Base-by-base conservation (phyloP, 2,797 vertebrate species). In the Myoxocephalus aenaeus region DNA sequence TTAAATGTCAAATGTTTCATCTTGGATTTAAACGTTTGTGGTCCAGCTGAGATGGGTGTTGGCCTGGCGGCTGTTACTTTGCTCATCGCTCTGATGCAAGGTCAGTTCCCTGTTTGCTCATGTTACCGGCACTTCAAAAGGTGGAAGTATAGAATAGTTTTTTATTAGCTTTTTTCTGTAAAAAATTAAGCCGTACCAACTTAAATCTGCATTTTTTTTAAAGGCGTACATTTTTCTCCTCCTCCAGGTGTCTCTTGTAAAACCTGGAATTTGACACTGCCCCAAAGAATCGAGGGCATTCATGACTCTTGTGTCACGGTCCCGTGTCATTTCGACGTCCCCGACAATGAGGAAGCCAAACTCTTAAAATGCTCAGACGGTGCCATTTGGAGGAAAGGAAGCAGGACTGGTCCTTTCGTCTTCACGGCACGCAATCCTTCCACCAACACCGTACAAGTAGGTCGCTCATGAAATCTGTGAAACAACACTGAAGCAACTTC, bases 321-420 rank as follows among this genome's bases (percentile, higher is more conserved):
- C 22, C 84, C 84, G 3, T 89, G 87, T 51, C 20, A 1, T 42
- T 88, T 88, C n/a, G 1, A 57, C 1, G 1, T 84, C 56, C 82
- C 79, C 0, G 0, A 11, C 0, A 0, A 20, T 1, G 42, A 40
- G 13, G 46, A 73, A 3, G 1, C 8, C 1, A 1, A 17, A 2
- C 0, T 86, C 14, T 3, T 12, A 0, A 81, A 70, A 65, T 77
- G 80, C 59, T 38, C 57, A 1, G 0, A 36, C 0, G 2, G 50
- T 0, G 72, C 5, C 0, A 0, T 20, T 0, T 87, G 87, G 86
- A 64, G 0, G 6, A 77, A 5, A 48, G 51, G n/a, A 22, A 3
- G 0, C 0, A 0, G 0, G 0, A 0, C 0, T 0, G 79, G 74
- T 10, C n/a, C 18, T 2, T 0, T 0, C 0, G 3, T 81, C 27